A percentile compares a stretch with the other conserved stretches of the same genome.
Evolutionary conservation across 92 coral and sea anemone genomes (phyloP).

Genomic region (Plumapathes pennacea): DNA sequence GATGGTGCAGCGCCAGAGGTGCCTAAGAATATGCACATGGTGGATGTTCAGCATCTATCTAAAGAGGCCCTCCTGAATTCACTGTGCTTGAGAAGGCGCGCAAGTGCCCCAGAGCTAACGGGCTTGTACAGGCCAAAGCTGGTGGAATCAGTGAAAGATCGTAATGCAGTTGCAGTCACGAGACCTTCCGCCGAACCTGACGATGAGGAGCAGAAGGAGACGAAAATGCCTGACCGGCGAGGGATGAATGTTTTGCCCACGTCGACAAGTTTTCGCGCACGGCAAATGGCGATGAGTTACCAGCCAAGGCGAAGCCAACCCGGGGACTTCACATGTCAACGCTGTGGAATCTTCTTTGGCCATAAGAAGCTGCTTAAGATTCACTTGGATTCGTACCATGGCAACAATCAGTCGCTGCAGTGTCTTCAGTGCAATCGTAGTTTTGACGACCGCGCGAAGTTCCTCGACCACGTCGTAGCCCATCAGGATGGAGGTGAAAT

Average conservation of each 20-base stretch:
- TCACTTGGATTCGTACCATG: conserved; percentile 86
- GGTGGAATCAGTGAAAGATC: background rate
- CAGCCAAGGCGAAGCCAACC: conserved; percentile 58
- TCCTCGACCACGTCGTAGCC: conserved; percentile 79
- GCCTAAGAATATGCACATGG: no score
- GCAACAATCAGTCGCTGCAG: conserved; percentile 59
- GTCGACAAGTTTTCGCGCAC: no score
- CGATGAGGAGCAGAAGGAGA: background rate
- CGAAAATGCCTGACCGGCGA: background rate
- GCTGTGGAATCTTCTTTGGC: conserved; percentile 75
- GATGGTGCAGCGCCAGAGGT: no score
- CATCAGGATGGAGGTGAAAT: conserved; percentile 56
- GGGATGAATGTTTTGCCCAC: no score
- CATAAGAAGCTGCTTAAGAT: conserved; percentile 85
- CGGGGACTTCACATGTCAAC: conserved; percentile 67
- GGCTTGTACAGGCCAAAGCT: conserved; percentile 2
- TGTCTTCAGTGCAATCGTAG: conserved; percentile 70
- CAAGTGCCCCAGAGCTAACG: conserved; percentile 82
- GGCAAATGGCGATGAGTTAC: conserved; percentile 38
- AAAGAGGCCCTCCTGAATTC: conserved; percentile 86
- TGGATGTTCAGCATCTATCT: no score
- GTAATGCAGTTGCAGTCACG: background rate
- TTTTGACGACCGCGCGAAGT: conserved; percentile 65
- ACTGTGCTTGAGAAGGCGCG: conserved; percentile 70
- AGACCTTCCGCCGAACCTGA: background rate